phyloP scores from a whole-genome alignment of 1,140 invertebrate genomes.

The Mylabris phalerata region DNA sequence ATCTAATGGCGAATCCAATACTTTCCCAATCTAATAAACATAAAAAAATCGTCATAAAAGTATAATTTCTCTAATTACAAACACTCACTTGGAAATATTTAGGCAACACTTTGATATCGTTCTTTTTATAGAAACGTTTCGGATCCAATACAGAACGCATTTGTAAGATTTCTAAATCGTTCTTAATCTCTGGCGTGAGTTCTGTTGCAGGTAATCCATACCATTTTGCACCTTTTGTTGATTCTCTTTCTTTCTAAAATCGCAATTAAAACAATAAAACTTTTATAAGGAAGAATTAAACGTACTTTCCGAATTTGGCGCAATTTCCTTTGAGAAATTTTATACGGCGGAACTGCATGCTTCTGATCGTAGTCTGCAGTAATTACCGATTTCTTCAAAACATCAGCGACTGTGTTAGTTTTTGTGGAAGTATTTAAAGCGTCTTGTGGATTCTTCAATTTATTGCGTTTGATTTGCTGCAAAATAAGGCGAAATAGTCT shows the following conservation, averaged over 20 bases:
- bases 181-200: slow-evolving; percentile 77
- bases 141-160: slow-evolving; percentile 90
- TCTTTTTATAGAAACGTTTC: slow-evolving; percentile 91
- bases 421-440: background rate
- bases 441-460: too few relatives aligned
- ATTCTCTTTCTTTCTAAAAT: slow-evolving; percentile 54
- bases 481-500: too few relatives aligned
- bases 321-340: slow-evolving; percentile 52
- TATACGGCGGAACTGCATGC: slow-evolving; percentile 53
- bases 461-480: too few relatives aligned
- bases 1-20: slow-evolving; percentile 65
- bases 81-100: slow-evolving; percentile 82
- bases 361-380: slow-evolving; percentile 60
- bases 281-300: slow-evolving; percentile 13
- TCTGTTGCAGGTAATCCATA: slow-evolving; percentile 81
- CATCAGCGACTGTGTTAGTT: slow-evolving; percentile 42
- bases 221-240: slow-evolving; percentile 81
- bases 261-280: slow-evolving; percentile 1
- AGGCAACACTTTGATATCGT: slow-evolving; percentile 75
- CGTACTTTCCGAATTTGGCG: slow-evolving; percentile 54
- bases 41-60: slow-evolving; percentile 3
- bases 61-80: background rate
- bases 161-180: slow-evolving; percentile 79
- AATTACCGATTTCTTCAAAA: slow-evolving; percentile 58
- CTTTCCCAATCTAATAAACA: slow-evolving; percentile 58